phyloP scores from a whole-genome alignment of 2,888 invertebrate species.

The Argyresthia goedartella region DNA sequence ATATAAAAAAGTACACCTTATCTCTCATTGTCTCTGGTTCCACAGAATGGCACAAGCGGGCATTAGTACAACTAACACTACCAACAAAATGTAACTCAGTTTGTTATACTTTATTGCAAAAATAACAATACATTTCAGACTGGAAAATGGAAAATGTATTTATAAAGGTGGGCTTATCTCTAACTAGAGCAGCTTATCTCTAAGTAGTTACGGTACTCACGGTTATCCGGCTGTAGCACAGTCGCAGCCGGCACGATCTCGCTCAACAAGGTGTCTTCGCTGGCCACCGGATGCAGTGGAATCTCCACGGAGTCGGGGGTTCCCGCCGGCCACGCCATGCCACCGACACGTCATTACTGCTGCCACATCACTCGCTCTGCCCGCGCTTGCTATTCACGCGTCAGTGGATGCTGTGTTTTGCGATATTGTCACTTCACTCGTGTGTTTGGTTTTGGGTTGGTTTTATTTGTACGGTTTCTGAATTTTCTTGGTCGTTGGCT shows the following conservation, averaged over 20 bases:
- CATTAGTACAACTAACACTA: too few species aligned
- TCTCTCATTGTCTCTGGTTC: too few species aligned
- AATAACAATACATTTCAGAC: too few species aligned
- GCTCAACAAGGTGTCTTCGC: slow-evolving; percentile 16
- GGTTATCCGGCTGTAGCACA: too few species aligned
- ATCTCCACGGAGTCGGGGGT: slow-evolving; percentile 47
- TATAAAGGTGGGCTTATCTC: too few species aligned
- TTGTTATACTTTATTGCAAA: too few species aligned
- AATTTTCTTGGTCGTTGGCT: not conserved
- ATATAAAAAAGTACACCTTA: too few species aligned
- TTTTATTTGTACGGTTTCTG: not conserved
- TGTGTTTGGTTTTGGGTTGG: not conserved
- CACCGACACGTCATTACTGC: slow-evolving; percentile 24
- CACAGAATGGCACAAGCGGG: too few species aligned
- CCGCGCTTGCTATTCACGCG: not conserved
- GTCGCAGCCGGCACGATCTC: not conserved
- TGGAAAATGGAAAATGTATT: too few species aligned
- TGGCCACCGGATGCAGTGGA: slow-evolving; percentile 29
- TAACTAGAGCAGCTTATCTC: too few species aligned
- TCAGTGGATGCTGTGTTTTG: not conserved
- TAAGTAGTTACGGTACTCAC: too few species aligned
- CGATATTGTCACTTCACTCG: not conserved
- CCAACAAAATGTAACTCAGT: too few species aligned
- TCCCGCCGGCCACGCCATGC: slow-evolving; percentile 62
- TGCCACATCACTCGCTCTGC: slow-evolving; percentile 12